Evolutionary conservation across 92 coral and sea anemone genomes (phyloP), one percentile per base, ranked within the genome.

Genomic region (Metridium senile): DNA sequence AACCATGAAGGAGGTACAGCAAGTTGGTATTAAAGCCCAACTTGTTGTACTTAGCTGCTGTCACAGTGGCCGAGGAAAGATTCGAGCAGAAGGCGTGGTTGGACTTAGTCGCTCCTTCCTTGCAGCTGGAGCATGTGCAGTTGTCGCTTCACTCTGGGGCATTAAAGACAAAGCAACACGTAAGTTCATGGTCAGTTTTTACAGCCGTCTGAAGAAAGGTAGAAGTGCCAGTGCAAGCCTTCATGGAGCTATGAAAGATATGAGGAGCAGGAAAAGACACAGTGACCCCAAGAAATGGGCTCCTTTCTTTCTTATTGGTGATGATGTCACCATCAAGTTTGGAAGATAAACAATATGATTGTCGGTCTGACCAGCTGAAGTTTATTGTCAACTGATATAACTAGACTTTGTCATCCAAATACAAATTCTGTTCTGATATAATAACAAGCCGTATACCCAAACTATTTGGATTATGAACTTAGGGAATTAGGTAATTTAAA

Each of bases 1-100:
- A 27, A 72, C 77, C 18, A 72, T 72, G 65, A 30, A 29, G 20
- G 77, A 72, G 3, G 77, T 29, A 32, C 77, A 72, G n/a, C 64
- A 72, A 46, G 31, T 18, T 27, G 77, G 77, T 4, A n/a, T 72
- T 19, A n/a, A 23, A 4, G 69, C 69, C 1, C 39, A 63, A 63
- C 32, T 63, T 27, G 69, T 63, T 63, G 69, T 31, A 29, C 45
- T 63, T 19, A 31, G 69, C 32, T 28, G 69, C 69, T 63, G 69
- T 31, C 39, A 63, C 45, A 63, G 69, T 31, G 69, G 69, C 28
- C 43, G 46, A 2, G 69, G 69, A 4, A 20, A 28, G 43, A 31
- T 63, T 43, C 25, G 21, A 9, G 39, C 69, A 29, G 69, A 63
- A 31, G 39, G 69, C 31, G 32, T 59, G 31, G 17, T 21, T 59